Conservation (phyloP, 2,888 invertebrate species). For the Melanophora roralis region DNA sequence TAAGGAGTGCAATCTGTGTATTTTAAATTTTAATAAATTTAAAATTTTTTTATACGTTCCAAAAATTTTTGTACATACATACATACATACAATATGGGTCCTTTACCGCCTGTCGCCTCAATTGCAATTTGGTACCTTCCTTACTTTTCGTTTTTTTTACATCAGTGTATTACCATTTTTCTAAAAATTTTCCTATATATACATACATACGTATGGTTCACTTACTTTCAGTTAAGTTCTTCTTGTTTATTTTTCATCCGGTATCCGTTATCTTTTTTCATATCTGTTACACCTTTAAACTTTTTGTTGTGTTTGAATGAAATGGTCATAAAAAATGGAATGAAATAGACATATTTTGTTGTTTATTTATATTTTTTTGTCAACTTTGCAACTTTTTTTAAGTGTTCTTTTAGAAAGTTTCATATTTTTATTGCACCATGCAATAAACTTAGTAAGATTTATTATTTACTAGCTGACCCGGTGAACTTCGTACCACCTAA, state of each 20-base stretch:
- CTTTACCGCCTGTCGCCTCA: not conserved
- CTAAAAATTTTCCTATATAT: conserved; percentile 18
- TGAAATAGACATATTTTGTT: conserved; percentile 43
- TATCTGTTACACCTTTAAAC: conserved; percentile 42
- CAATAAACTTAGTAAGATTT: conserved; percentile 23
- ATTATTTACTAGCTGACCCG: too few species aligned
- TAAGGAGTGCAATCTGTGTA: too few species aligned
- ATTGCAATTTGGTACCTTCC: not conserved
- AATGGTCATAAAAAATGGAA: conserved; percentile 52
- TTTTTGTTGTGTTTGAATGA: conserved; percentile 31
- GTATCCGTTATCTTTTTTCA: conserved; percentile 50
- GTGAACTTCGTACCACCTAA: too few species aligned
- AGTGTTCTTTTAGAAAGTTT: not conserved
- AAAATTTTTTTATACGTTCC: too few species aligned
- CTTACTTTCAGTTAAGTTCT: conserved; percentile 25
- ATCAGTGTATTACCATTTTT: not conserved
- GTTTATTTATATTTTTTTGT: not conserved
- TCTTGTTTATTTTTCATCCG: conserved; percentile 17
- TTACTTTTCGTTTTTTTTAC: not conserved
- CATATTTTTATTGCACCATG: conserved; percentile 32
- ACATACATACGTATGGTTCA: conserved; percentile 33
- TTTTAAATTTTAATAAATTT: too few species aligned
- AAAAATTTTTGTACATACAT: too few species aligned
- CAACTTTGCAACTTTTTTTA: conserved; percentile 10
- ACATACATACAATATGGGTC: too few species aligned